Evolutionary conservation across 2,888 invertebrate genomes (phyloP).

Genomic region (Drosophila niveifrons): DNA sequence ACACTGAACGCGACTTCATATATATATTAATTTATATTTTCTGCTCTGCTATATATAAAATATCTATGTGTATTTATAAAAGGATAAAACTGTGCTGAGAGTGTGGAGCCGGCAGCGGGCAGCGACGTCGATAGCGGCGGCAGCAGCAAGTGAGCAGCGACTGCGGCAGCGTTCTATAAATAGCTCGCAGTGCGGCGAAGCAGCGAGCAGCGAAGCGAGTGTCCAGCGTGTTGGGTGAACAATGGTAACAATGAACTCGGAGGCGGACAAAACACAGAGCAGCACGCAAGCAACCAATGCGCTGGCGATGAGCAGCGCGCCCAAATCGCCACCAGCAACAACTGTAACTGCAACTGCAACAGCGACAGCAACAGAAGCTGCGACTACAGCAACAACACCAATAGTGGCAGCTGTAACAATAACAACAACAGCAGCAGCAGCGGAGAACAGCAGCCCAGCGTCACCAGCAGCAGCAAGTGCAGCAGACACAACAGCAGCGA

Average conservation of each 20-base stretch:
- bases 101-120: conserved; percentile 19
- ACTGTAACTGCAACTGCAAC: conserved; percentile 1
- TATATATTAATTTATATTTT: not conserved
- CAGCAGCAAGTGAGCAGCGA: not conserved
- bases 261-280: conserved; percentile 84
- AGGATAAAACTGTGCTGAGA: conserved; percentile 16
- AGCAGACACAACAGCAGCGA: not conserved
- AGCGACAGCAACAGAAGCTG: conserved; percentile 7
- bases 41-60: conserved; percentile 21
- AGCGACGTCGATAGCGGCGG: not conserved
- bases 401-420: conserved; percentile 23
- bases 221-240: conserved; percentile 48
- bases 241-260: conserved; percentile 86
- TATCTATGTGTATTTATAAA: conserved; percentile 15
- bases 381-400: conserved; percentile 17
- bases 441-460: conserved; percentile 1
- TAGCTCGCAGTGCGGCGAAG: conserved; percentile 40
- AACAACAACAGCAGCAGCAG: conserved; percentile 37
- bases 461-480: not conserved
- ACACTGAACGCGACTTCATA: conserved; percentile 28
- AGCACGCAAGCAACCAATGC: conserved; percentile 74
- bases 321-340: conserved; percentile 57
- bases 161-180: conserved; percentile 38
- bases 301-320: conserved; percentile 66
- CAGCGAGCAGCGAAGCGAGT: conserved; percentile 25